A percentile compares a stretch with the other conserved stretches of the same genome.
Evolutionary conservation across 2,797 vertebrate genomes (phyloP).

Genomic region (Peromyscus nudipes): DNA sequence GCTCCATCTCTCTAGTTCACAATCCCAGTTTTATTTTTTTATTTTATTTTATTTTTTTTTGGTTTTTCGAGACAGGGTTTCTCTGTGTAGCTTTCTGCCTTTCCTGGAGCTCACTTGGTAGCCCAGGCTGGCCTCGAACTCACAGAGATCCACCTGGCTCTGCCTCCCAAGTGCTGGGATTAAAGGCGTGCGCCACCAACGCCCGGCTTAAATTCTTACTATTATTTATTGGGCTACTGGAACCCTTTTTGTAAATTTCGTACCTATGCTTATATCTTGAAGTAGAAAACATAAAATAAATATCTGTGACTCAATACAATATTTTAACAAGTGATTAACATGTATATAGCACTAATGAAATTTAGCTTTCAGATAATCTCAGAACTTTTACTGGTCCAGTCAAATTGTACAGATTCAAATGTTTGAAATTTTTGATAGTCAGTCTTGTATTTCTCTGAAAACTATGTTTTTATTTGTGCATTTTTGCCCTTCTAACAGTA

Average conservation of each 20-base stretch:
- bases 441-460: slow-evolving; percentile 29
- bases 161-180: too few relatives aligned
- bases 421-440: slow-evolving; percentile 34
- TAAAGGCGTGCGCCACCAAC: too few relatives aligned
- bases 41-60: too few relatives aligned
- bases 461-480: background rate
- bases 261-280: background rate
- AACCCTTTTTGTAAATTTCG: background rate
- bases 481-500: background rate
- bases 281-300: slow-evolving; percentile 28
- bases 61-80: too few relatives aligned
- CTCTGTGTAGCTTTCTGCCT: too few relatives aligned
- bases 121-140: too few relatives aligned
- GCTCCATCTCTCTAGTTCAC: background rate
- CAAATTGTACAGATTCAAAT: slow-evolving; percentile 47
- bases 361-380: slow-evolving; percentile 40
- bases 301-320: slow-evolving; percentile 50
- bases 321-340: slow-evolving; percentile 49
- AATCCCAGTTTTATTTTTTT: background rate
- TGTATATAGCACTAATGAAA: slow-evolving; percentile 37
- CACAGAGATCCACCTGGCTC: too few relatives aligned
- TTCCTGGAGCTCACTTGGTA: too few relatives aligned
- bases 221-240: background rate
- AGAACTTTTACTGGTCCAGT: slow-evolving; percentile 30
- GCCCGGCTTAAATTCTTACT: background rate